Evolutionary conservation across 2,113 vertebrate species (phyloP), one percentile per base, ranked within the genome.

Genomic region (Nanger granti): DNA sequence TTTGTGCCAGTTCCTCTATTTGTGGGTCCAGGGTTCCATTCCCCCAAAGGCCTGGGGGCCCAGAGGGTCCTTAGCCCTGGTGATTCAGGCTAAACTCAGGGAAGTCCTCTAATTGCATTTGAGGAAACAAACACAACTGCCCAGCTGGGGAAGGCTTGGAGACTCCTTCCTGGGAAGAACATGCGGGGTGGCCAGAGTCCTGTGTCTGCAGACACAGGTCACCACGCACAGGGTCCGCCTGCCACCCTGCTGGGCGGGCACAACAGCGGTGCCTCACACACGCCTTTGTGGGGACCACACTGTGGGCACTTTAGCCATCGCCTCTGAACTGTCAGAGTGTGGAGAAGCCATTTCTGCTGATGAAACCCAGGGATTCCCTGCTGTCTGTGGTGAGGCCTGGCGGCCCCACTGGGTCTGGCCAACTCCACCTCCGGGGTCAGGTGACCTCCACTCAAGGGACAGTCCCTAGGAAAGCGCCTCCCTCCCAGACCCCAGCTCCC

Each of bases 401-500:
- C 1, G 11, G 34, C 12, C 31, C 41, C 41, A 13, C 62, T 17
- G 49, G 49, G 37, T 89, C 64, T 57, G 28, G 47, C 28, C 93
- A 57, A 49, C 17, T 55, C 59, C 59, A 82, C n/a, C 52, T 47
- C n/a, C 49, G 69, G 55, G 24, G 20, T 84, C 84, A 7, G 31
- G 47, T 59, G 37, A 59, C 34, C 87, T 95, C 94, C 34, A 34
- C 22, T 90, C 57, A 86, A 29, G 55, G 41, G 64, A 14, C 15
- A 41, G 34, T 11, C 18, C 37, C 62, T 57, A 31, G 24, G 66
- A 34, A 49, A 64, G 20, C 26, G 2, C 57, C 18, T 41, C 34
- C 15, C 12, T 37, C 26, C 29, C 13, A 0, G 0, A 22, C 3
- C 52, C 66, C 57, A 85, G 29, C n/a, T 79, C 28, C 17, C 15